A percentile compares a stretch with the other conserved stretches of the same genome.
phyloP scores from a whole-genome alignment of 2,797 vertebrate genomes.

The Gorsachius magnificus region DNA sequence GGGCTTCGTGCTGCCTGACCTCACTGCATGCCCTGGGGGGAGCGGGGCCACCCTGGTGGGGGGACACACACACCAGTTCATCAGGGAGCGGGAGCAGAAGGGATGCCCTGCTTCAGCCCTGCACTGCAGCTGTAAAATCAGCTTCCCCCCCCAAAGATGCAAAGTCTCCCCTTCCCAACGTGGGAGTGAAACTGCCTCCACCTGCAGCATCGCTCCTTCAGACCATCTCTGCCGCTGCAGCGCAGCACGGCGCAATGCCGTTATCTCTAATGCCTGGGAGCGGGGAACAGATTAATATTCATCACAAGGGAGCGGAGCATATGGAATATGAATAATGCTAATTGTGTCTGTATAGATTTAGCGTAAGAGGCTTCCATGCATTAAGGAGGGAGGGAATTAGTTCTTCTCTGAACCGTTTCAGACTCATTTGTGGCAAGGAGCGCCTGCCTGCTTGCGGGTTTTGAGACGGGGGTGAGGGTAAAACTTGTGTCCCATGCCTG shows the following conservation, averaged over 20 bases:
- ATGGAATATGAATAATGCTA: conserved; percentile 77
- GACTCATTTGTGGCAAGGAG: neutral
- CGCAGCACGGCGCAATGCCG: neutral
- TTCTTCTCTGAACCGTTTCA: conserved; percentile 36
- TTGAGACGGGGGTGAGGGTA: neutral
- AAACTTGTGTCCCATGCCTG: neutral
- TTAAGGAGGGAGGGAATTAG: conserved; percentile 58
- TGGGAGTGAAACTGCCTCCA: neutral
- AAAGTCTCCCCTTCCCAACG: neutral
- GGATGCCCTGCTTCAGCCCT: neutral
- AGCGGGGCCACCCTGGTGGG: fast-evolving
- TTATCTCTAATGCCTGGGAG: conserved; percentile 58
- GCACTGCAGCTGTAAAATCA: neutral
- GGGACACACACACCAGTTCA: neutral
- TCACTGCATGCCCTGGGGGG: neutral
- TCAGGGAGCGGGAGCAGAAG: fast-evolving
- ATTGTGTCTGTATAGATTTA: conserved; percentile 74
- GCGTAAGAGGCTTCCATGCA: conserved; percentile 62
- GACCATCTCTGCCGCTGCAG: neutral
- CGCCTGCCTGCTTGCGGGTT: neutral
- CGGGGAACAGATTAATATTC: conserved; percentile 67
- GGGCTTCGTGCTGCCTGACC: fast-evolving
- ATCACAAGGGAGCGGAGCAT: conserved; percentile 66
- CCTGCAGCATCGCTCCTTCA: neutral
- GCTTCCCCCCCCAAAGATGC: neutral